A percentile compares a stretch with the other conserved stretches of the same genome.
These are phyloP conservation scores for Diplosoma virens DNA, from an alignment of 23 tunicate genomes.

Conservation along the genomic window DNA sequence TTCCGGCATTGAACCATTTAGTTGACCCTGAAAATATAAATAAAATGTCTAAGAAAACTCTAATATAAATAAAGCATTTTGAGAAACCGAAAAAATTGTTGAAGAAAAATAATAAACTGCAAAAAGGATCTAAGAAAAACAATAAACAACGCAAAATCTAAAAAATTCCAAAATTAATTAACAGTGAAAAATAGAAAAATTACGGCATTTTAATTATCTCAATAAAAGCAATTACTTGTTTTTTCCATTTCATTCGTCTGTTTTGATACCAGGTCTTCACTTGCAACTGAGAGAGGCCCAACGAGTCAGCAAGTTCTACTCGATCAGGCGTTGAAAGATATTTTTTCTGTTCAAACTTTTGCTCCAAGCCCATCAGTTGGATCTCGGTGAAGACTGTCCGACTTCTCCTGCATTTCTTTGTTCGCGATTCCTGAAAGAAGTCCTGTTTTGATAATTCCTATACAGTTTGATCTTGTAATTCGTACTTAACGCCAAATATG, in stretches of 20 bases:
- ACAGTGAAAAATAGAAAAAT: too few species aligned
- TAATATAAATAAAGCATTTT: too few species aligned
- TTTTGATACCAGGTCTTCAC: slow-evolving; percentile 99
- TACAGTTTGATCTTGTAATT: too few species aligned
- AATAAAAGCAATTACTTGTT: slow-evolving; percentile 74
- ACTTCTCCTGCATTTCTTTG: slow-evolving; percentile 83
- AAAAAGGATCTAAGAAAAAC: too few species aligned
- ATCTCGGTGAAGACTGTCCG: slow-evolving; percentile 96
- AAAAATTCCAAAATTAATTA: too few species aligned
- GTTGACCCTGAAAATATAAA: slow-evolving; percentile 60
- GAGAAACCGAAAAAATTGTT: background rate
- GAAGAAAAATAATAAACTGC: too few species aligned
- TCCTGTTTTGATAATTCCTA: too few species aligned
- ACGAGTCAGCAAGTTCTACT: slow-evolving; percentile 76
- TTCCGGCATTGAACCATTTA: slow-evolving; percentile 63
- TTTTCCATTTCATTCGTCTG: slow-evolving; percentile 98
- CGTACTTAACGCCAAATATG: too few species aligned
- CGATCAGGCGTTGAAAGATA: slow-evolving; percentile 97
- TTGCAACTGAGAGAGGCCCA: slow-evolving; percentile 90
- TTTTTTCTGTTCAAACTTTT: slow-evolving; percentile 91
- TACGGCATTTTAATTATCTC: too few species aligned
- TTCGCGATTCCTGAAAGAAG: slow-evolving; percentile 41
- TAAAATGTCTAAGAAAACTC: too few species aligned
- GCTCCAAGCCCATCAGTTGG: slow-evolving; percentile 88
- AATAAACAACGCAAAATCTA: too few species aligned